Evolutionary conservation across 2,888 invertebrate genomes (phyloP), one percentile per base, ranked within the genome.

Genomic region (Lasioglossum figueresi): DNA sequence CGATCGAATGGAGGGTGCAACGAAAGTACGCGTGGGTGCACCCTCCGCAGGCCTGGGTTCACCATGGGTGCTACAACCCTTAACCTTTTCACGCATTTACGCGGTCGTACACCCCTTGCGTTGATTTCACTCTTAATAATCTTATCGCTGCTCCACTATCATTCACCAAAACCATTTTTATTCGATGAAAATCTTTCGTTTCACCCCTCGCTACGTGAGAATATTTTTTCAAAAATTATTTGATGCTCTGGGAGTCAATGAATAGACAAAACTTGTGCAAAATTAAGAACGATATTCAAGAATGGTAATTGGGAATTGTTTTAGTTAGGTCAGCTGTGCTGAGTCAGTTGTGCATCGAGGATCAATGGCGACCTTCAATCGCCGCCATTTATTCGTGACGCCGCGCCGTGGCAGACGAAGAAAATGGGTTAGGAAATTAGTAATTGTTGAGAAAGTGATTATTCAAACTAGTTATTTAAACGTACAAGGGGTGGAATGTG

Each of bases 31-130:
- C 77, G 82, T 88, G 83, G 85, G 82, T 83, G 77, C 80, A 79
- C 79, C 68, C 83, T 76, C 74, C 68, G 72, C 63, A 16, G 34
- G 56, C 12, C 71, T 72, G 80, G 77, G 83, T 79, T 84, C 82
- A 86, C 81, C 83, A 86, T 83, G 87, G 82, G 88, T 88, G 66
- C 86, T 86, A 86, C 88, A 88, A 88, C 88, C 88, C 88, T 88
- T 88, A 84, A 88, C 88, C 88, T 88, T 88, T 89, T 82, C 82
- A 78, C 81, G 87, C 83, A 88, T 77, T 83, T 81, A 66, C 79
- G 52, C 78, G 86, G 86, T 87, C 86, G 76, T 87, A 23, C 59
- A 80, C 86, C 82, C 72, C 79, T 8, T 37, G 16, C 31, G 71
- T 77, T 56, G 43, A 52, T 70, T 75, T 59, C 12, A 31, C 37